Percentiles rank a stretch among this genome's conserved stretches.
Evolutionary conservation across 2,113 vertebrate species (phyloP).

Genomic region (Tetrao urogallus): DNA sequence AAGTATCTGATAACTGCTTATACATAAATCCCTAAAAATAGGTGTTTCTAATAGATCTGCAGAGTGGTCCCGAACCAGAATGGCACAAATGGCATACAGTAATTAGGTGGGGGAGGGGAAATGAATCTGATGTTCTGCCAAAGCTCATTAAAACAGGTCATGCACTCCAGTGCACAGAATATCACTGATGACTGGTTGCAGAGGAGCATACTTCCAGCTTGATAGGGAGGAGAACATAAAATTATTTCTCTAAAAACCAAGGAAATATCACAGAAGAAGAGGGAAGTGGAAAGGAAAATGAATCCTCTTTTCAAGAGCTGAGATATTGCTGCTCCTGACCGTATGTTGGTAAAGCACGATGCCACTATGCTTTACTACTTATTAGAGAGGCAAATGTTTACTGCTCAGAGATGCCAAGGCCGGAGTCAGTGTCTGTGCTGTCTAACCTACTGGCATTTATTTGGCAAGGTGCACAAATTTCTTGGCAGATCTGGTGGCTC

Average conservation of each 20-base stretch:
- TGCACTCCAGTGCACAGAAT: conserved; percentile 16
- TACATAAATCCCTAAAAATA: conserved; percentile 35
- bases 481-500: conserved; percentile 24
- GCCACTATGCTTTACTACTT: neutral
- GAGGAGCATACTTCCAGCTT: neutral
- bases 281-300: neutral
- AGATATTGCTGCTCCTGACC: neutral
- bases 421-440: neutral
- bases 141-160: conserved; percentile 50
- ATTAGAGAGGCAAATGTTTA: neutral
- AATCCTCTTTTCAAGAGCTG: neutral
- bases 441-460: conserved; percentile 5
- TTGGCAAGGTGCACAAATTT: conserved; percentile 26
- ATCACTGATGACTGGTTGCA: neutral
- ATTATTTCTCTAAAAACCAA: neutral
- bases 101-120: conserved; percentile 3
- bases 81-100: conserved; percentile 25
- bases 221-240: neutral
- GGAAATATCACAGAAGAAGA: neutral
- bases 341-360: neutral
- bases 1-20: conserved; percentile 22
- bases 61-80: conserved; percentile 38
- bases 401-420: neutral
- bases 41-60: conserved; percentile 31
- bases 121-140: conserved; percentile 52